Base-by-base conservation (phyloP, 2,113 vertebrate genomes). In the Balaeniceps rex region DNA sequence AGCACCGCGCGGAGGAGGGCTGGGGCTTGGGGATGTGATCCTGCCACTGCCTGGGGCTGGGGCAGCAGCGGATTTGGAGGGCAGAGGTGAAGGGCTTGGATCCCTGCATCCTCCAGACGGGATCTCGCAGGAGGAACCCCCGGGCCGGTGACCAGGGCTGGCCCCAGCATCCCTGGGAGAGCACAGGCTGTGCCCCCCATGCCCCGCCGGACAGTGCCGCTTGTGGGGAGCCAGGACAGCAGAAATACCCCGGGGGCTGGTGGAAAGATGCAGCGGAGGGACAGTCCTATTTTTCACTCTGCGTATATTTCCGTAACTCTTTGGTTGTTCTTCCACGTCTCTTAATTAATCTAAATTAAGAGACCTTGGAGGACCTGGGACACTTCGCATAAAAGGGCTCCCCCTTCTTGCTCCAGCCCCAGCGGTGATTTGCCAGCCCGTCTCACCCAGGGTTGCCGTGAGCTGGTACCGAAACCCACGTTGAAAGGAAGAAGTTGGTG, bases 111-210 rank as follows among this genome's bases (percentile, higher is more conserved):
- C 14, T 7, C 47, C 24, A 18, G 44, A 38, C 1, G 0, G 51
- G 33, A 8, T 58, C 26, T n/a, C 10, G 2, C 46, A 33, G n/a
- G 47, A 72, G 38, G 36, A 72, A 2, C 9, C 19, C 14, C 11
- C 1, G 1, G 14, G 22, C 21, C 17, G 52, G 44, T 13, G 57
- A 29, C 7, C 5, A 2, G 46, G 10, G 6, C 19, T 42, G 47
- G 44, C 22, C 31, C 25, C 28, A 49, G 23, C 52, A 61, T 46
- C 75, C 40, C n/a, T 33, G 29, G 61, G 75, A 47, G 33, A 31
- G n/a, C 1, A 0, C 4, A 1, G 55, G 31, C 15, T 44, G 36
- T 52, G 36, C 9, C 42, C 6, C 3, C 34, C 13, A 0, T 36
- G 17, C 29, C 57, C 47, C 3, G 0, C 33, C 2, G 3, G 54